Base-by-base conservation (phyloP, 2,888 invertebrate genomes). In the Meteorus colon region DNA sequence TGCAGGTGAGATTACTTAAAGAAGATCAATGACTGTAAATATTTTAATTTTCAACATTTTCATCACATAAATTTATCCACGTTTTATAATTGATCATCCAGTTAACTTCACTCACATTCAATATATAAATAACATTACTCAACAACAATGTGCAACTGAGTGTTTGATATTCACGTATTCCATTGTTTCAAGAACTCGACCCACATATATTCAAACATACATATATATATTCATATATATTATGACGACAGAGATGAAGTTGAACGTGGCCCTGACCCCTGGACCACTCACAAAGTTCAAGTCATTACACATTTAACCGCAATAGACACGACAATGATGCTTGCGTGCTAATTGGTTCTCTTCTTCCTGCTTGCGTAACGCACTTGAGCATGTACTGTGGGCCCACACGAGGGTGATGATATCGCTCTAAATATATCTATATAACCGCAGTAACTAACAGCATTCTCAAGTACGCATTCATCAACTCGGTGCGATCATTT, bases 261-360 rank as follows among this genome's bases (percentile, higher is more conserved):
- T 68, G 76, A 82, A 85, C 83, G 78, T 82, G 83, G 79, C 85
- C 85, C 77, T 87, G 86, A 87, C 86, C 88, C 81, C 81, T 84
- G 84, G 76, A 81, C 80, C 77, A 79, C 69, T 73, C 78, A 34
- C 34, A 77, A 72, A 55, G 59, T 60, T 60, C 48, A n/a, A 77
- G 65, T 81, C 82, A 86, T 86, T 86, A 84, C 79, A 81, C 82
- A 85, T 79, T 88, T 86, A 85, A 85, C 83, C 79, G 81, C 81
- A 81, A 82, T 84, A 78, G 19, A 55, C 76, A 77, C 67, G 31
- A 69, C 16, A 41, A 74, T 74, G 31, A 62, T 45, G n/a, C 37
- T 24, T 10, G 14, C 29, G 48, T 67, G 67, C 66, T 66, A 72
- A 70, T 77, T 71, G 68, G 63, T 59, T 31, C 48, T 60, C 70